Conservation (phyloP, 2,797 vertebrate genomes). For the Sciurus vulgaris region DNA sequence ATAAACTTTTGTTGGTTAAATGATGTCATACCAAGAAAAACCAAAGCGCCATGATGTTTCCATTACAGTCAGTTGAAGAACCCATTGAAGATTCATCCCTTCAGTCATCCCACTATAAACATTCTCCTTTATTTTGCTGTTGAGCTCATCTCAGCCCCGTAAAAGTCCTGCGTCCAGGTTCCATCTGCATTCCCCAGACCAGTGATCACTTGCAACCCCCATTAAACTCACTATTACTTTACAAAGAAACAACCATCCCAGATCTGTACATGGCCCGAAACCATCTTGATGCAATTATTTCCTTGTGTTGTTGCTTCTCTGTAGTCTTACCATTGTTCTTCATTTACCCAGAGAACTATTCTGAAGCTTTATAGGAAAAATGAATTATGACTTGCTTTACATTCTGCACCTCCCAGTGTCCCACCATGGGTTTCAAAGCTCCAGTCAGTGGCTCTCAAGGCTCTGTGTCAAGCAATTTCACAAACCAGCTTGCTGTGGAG, state of each 20-base stretch:
- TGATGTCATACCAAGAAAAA: conserved; percentile 22
- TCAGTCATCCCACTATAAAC: not conserved
- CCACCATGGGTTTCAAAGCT: conserved; percentile 48
- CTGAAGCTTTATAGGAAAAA: conserved; percentile 65
- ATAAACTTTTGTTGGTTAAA: not conserved
- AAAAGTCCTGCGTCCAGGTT: not conserved
- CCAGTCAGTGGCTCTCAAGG: not conserved
- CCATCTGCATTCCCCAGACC: not conserved
- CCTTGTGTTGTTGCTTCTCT: conserved; percentile 3
- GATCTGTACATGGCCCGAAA: not conserved
- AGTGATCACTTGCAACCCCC: conserved; percentile 19
- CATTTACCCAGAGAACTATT: not conserved
- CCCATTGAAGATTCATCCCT: not conserved
- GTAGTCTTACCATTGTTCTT: conserved; percentile 29
- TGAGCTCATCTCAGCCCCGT: not conserved
- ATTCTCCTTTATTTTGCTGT: not conserved
- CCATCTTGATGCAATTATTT: conserved; percentile 68
- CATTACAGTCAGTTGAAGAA: conserved; percentile 48
- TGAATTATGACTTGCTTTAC: conserved; percentile 44
- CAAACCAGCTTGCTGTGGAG: not conserved
- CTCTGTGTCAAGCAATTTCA: conserved; percentile 28
- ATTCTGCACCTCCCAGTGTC: not conserved
- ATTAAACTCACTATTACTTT: not conserved
- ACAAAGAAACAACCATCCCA: conserved; percentile 24
- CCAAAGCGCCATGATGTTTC: not conserved